These are phyloP conservation scores for Hylaeus anthracinus DNA, from an alignment of 1,140 invertebrate genomes.

Conservation along the genomic window DNA sequence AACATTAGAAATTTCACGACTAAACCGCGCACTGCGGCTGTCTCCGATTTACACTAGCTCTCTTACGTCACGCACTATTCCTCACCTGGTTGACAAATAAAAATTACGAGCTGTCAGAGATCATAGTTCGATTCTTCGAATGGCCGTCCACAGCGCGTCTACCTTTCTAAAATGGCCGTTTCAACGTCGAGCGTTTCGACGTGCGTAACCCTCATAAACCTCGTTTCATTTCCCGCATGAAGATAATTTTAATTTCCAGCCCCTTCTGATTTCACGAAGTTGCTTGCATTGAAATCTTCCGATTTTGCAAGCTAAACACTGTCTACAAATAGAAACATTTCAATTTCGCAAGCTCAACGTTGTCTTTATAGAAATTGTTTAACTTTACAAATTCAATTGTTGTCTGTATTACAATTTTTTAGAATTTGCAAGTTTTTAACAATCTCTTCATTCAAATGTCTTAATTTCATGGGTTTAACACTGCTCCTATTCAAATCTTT, in stretches of 20 bases:
- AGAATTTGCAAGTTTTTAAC: too few species aligned
- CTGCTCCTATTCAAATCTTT: too few species aligned
- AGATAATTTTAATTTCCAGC: not conserved
- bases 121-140: not conserved
- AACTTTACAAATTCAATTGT: too few species aligned
- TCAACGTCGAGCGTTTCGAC: conserved; percentile 16
- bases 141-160: not conserved
- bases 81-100: not conserved
- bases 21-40: not conserved
- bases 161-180: conserved; percentile 17
- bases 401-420: too few species aligned
- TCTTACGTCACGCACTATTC: not conserved
- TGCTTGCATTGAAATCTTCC: not conserved
- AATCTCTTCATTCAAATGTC: too few species aligned
- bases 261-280: not conserved
- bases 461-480: too few species aligned
- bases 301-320: not conserved
- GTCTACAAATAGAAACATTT: not conserved
- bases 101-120: not conserved
- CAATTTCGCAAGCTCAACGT: too few species aligned
- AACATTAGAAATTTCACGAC: not conserved
- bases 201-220: conserved; percentile 1
- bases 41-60: not conserved
- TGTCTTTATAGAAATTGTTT: too few species aligned
- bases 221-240: not conserved